A percentile compares a stretch with the other conserved stretches of the same genome.
Evolutionary conservation across 2,888 invertebrate species (phyloP).

Genomic region (Acrobeloides nanus): DNA sequence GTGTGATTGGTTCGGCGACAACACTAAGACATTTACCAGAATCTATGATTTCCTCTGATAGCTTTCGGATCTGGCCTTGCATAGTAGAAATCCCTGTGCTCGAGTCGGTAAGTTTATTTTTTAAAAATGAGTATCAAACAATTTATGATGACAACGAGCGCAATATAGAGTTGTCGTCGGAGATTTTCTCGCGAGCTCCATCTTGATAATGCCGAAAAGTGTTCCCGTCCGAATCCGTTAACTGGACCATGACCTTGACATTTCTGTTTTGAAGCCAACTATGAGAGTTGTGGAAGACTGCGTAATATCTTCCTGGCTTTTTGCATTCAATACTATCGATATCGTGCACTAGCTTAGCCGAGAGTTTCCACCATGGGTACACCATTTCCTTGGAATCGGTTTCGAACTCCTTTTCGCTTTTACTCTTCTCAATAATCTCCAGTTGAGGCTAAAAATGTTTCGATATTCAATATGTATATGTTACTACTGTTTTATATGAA

Average conservation of each 20-base stretch:
- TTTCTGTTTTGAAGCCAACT: slow-evolving; percentile 28
- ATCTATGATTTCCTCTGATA: too few relatives aligned
- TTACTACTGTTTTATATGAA: too few relatives aligned
- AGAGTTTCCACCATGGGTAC: slow-evolving; percentile 47
- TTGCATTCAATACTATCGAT: slow-evolving; percentile 31
- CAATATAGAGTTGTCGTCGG: too few relatives aligned
- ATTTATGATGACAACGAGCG: too few relatives aligned
- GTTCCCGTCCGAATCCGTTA: slow-evolving; percentile 21
- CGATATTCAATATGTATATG: too few relatives aligned
- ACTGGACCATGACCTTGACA: slow-evolving; percentile 28
- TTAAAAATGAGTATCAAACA: too few relatives aligned
- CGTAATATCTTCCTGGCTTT: slow-evolving; percentile 30
- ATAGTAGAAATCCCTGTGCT: too few relatives aligned
- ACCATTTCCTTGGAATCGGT: slow-evolving; percentile 46
- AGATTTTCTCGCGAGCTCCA: too few relatives aligned
- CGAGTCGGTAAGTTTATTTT: too few relatives aligned
- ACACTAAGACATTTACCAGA: too few relatives aligned
- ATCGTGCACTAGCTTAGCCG: slow-evolving; percentile 51
- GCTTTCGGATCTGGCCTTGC: too few relatives aligned
- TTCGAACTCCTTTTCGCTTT: slow-evolving; percentile 23
- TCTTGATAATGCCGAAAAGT: slow-evolving; percentile 28
- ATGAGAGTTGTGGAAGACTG: slow-evolving; percentile 46
- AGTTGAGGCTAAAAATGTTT: slow-evolving; percentile 16
- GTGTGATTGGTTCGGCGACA: too few relatives aligned
- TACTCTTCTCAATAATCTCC: slow-evolving; percentile 1